phyloP scores from a whole-genome alignment of 2,113 vertebrate genomes.

The Chaetura pelagica region DNA sequence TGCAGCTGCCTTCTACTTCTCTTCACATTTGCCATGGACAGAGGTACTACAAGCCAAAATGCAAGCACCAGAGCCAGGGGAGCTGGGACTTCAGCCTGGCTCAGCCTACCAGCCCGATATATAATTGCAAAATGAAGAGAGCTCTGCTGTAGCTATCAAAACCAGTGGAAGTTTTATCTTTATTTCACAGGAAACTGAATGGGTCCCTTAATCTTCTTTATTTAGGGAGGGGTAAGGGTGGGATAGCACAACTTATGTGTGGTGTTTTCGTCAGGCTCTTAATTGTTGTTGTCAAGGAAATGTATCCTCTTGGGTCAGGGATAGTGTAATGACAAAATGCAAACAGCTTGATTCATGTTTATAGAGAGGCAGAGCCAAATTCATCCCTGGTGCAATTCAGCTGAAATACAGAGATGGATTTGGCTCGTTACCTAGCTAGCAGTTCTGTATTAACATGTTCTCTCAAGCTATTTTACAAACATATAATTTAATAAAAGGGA shows the following conservation, averaged over 20 bases:
- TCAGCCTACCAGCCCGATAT: background rate
- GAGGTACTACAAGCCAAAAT: background rate
- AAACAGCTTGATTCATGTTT: conserved; percentile 63
- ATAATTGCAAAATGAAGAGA: conserved; percentile 4
- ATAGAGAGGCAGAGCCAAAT: conserved; percentile 29
- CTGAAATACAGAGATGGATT: background rate
- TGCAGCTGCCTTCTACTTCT: background rate
- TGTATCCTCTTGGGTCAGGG: conserved; percentile 35
- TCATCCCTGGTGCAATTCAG: background rate
- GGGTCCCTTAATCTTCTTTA: conserved; percentile 33
- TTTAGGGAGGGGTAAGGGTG: background rate
- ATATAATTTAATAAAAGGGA: conserved; percentile 38
- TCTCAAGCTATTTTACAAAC: conserved; percentile 26
- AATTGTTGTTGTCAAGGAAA: conserved; percentile 57
- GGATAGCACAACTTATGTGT: conserved; percentile 15
- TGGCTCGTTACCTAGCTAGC: conserved; percentile 33
- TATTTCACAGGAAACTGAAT: conserved; percentile 39
- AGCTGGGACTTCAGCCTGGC: background rate
- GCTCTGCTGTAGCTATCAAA: conserved; percentile 11
- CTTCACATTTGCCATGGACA: background rate
- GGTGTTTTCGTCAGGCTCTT: conserved; percentile 26
- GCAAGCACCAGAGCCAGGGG: background rate
- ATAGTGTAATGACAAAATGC: conserved; percentile 46
- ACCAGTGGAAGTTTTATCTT: conserved; percentile 30
- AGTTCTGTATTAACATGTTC: background rate